These are phyloP conservation scores for Hemicrepidius hirtus DNA, from an alignment of 2,888 invertebrate genomes.

Conservation along the genomic window DNA sequence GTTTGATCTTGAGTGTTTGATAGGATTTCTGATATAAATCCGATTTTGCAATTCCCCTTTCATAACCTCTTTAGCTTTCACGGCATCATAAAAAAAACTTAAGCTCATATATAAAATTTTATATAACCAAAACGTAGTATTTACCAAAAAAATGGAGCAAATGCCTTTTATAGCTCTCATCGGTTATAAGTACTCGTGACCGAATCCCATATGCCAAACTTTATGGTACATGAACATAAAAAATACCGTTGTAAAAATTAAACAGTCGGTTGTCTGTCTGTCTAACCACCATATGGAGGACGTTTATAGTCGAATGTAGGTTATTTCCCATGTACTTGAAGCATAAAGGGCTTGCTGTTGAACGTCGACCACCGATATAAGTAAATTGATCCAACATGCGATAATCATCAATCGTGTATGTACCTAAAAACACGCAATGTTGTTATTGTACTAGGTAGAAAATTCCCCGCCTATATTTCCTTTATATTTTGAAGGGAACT, in stretches of 20 bases:
- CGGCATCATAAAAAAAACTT: not conserved
- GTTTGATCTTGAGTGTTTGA: conserved; percentile 33
- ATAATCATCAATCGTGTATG: not conserved
- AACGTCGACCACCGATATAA: conserved; percentile 19
- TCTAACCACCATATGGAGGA: conserved; percentile 56
- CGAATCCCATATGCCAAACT: conserved; percentile 63
- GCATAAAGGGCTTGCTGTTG: conserved; percentile 18
- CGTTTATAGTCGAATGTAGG: conserved; percentile 38
- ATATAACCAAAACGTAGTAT: not conserved
- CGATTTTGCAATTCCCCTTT: not conserved
- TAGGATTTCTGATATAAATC: conserved; percentile 11
- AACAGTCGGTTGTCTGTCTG: conserved; percentile 60
- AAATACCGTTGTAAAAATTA: conserved; percentile 64
- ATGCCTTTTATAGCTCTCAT: conserved; percentile 10
- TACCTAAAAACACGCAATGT: not conserved
- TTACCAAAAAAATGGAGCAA: not conserved
- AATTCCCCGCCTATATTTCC: not conserved
- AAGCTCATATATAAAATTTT: not conserved
- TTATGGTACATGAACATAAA: conserved; percentile 63
- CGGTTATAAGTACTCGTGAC: conserved; percentile 38
- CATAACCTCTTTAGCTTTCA: not conserved
- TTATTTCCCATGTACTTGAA: conserved; percentile 37
- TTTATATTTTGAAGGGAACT: no score
- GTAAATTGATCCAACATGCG: conserved; percentile 2
- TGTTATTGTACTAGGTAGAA: not conserved